These are phyloP conservation scores for Antigone vipio DNA, from an alignment of 2,113 vertebrate species.

Conservation along the genomic window DNA sequence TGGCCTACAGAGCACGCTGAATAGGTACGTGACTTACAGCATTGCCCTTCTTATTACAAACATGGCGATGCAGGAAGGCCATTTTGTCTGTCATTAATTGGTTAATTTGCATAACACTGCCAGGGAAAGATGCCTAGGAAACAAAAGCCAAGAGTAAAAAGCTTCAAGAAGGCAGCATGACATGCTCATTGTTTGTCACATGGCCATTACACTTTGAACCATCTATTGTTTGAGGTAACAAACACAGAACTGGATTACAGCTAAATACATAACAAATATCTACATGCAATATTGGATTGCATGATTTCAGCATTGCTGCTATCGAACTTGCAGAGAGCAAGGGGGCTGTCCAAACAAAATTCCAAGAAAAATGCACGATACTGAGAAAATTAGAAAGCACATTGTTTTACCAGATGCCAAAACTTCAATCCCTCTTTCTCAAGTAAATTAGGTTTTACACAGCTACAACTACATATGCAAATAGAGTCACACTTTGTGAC, in stretches of 20 bases:
- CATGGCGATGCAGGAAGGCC: constrained; percentile 68
- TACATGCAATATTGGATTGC: background rate
- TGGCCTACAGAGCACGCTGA: constrained; percentile 73
- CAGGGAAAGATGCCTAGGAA: constrained; percentile 53
- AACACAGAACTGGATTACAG: constrained; percentile 1
- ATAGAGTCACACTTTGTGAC: background rate
- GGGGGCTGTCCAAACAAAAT: background rate
- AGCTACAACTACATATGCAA: background rate
- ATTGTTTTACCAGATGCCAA: background rate
- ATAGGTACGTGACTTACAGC: constrained; percentile 78
- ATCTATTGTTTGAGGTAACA: constrained; percentile 15
- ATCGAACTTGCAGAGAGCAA: background rate
- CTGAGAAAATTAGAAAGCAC: background rate
- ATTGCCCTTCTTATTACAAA: constrained; percentile 78
- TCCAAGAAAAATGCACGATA: background rate
- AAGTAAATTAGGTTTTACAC: background rate
- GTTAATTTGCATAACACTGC: constrained; percentile 76
- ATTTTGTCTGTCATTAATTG: constrained; percentile 78
- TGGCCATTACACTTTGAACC: constrained; percentile 52
- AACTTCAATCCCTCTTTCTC: background rate
- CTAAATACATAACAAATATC: constrained; percentile 23
- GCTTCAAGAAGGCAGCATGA: constrained; percentile 46
- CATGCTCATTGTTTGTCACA: constrained; percentile 57
- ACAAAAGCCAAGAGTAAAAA: constrained; percentile 62
- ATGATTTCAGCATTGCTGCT: background rate